Conservation (phyloP, 1,140 invertebrate genomes). For the Camponotus vicinus region DNA sequence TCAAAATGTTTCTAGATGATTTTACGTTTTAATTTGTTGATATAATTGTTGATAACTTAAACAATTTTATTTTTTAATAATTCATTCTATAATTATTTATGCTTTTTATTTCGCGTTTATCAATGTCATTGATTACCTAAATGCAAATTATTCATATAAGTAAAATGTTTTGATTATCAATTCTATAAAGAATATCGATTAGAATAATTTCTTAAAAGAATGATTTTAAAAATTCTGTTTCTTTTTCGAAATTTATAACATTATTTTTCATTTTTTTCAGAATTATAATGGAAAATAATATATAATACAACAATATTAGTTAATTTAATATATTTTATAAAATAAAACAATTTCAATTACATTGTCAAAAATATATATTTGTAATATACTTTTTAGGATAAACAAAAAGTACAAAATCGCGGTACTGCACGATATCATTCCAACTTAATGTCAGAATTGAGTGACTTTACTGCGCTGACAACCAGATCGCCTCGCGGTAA, state of each 20-base stretch:
- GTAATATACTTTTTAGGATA: slow-evolving; percentile 73
- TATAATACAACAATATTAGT: not conserved
- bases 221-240: not conserved
- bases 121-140: not conserved
- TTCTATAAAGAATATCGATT: slow-evolving; percentile 9
- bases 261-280: not conserved
- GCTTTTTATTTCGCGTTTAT: slow-evolving; percentile 8
- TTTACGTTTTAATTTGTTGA: not conserved
- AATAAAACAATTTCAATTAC: not conserved
- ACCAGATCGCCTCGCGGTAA: slow-evolving; percentile 14
- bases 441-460: slow-evolving; percentile 71
- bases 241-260: not conserved
- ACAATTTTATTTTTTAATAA: slow-evolving; percentile 6
- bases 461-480: slow-evolving; percentile 43
- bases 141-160: not conserved
- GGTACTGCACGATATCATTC: slow-evolving; percentile 76
- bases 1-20: not conserved
- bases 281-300: not conserved
- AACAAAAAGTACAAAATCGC: slow-evolving; percentile 73
- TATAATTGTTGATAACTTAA: no score
- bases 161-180: not conserved
- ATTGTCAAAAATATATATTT: slow-evolving; percentile 10
- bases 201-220: not conserved
- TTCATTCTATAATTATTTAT: slow-evolving; percentile 4
- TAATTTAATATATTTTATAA: not conserved